Conservation (phyloP, 2,797 vertebrate species). For the Scolopax rusticola region DNA sequence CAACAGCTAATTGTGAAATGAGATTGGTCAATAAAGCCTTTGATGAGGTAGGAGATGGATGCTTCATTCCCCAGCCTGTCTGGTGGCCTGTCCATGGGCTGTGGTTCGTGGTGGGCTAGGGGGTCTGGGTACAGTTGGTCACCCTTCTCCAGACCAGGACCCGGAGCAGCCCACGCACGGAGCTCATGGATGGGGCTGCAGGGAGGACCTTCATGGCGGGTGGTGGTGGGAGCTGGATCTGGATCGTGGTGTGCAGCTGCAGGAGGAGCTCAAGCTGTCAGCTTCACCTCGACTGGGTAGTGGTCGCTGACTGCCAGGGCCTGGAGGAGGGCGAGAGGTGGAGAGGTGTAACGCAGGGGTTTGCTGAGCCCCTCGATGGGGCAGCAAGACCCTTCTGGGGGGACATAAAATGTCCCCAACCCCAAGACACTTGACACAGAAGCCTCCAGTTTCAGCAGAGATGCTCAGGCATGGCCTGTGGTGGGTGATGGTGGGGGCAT, state of each 20-base stretch:
- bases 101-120: neutral
- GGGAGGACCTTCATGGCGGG: rapidly evolving
- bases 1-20: neutral
- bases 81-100: neutral
- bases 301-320: conserved; percentile 91
- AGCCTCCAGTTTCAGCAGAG: neutral
- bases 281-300: conserved; percentile 89
- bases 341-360: neutral
- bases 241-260: neutral
- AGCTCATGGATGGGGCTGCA: neutral
- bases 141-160: rapidly evolving
- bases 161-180: rapidly evolving
- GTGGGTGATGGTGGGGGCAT: rapidly evolving
- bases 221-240: neutral
- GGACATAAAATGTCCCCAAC: rapidly evolving
- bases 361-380: rapidly evolving
- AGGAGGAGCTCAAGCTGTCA: conserved; percentile 38
- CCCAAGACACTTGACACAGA: rapidly evolving
- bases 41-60: neutral
- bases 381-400: neutral
- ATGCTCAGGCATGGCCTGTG: neutral
- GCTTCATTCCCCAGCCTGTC: neutral
- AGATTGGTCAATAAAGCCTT: conserved; percentile 51
- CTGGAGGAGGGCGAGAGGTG: conserved; percentile 67
- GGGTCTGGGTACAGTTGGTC: rapidly evolving